phyloP scores from a whole-genome alignment of 92 coral and sea anemone species.

The Chrysogorgia sp. region DNA sequence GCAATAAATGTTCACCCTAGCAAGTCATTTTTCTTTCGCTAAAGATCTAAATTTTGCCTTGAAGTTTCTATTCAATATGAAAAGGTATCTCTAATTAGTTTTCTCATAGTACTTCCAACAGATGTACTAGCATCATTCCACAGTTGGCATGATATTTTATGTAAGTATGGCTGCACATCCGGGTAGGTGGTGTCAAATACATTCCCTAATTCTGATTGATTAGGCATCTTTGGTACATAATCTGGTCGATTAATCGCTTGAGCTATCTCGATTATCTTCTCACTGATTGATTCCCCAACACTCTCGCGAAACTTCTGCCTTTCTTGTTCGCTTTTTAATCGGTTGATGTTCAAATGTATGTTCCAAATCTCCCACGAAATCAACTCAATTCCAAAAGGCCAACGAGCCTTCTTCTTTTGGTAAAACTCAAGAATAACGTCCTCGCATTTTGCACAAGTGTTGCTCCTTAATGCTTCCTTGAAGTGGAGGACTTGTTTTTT shows the following conservation, averaged over 20 bases:
- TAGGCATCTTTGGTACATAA: constrained; percentile 95
- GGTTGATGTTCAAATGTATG: constrained; percentile 72
- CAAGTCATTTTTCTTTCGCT: no score
- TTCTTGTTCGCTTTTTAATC: constrained; percentile 81
- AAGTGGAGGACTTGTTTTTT: constrained; percentile 82
- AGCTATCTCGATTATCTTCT: constrained; percentile 86
- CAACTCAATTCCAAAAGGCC: constrained; percentile 93
- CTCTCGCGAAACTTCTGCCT: constrained; percentile 92
- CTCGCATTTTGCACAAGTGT: constrained; percentile 75
- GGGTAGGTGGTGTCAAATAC: constrained; percentile 82
- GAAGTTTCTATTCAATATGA: constrained; percentile 61
- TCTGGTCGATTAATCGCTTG: constrained; percentile 95
- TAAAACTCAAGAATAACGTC: constrained; percentile 86
- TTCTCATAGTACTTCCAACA: constrained; percentile 89
- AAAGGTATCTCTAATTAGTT: constrained; percentile 84
- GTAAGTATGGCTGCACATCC: constrained; percentile 86
- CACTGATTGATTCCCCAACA: constrained; percentile 88
- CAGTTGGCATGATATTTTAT: constrained; percentile 80
- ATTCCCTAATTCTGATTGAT: constrained; percentile 84
- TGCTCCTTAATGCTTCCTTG: constrained; percentile 78
- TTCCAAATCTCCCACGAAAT: constrained; percentile 99
- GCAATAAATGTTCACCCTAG: no score
- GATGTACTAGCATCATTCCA: constrained; percentile 76
- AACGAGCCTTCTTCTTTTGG: constrained; percentile 88
- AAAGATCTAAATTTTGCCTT: no score